Evolutionary conservation across 2,113 vertebrate species (phyloP).

Genomic region (Paradisaea rubra): DNA sequence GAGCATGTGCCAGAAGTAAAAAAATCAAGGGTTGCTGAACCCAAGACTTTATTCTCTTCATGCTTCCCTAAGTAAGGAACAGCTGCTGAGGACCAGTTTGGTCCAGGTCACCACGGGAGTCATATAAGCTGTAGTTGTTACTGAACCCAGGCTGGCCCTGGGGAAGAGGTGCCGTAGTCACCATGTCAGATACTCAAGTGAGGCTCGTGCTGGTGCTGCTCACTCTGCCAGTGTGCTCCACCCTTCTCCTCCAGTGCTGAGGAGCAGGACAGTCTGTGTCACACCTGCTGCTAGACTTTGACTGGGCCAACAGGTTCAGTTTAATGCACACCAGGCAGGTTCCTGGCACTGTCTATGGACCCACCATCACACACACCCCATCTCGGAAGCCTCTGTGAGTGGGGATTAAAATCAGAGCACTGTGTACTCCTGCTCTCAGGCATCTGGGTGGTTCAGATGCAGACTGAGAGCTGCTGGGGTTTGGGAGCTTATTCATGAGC

Average conservation of each 20-base stretch:
- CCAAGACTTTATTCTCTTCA: background rate
- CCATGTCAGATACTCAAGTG: fast-evolving
- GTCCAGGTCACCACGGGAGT: background rate
- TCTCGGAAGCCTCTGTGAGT: background rate
- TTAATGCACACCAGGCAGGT: background rate
- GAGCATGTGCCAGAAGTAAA: background rate
- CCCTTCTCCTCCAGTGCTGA: background rate
- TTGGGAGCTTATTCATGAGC: background rate
- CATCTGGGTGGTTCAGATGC: background rate
- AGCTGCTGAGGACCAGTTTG: background rate
- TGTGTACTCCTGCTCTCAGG: background rate
- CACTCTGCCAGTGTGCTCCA: background rate
- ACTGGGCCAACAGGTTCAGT: background rate
- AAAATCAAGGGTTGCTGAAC: background rate
- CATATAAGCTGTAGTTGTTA: fast-evolving
- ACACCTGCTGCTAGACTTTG: background rate
- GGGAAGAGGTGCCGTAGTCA: background rate
- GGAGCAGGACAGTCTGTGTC: background rate
- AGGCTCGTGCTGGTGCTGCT: background rate
- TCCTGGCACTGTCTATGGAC: background rate
- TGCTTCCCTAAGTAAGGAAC: background rate
- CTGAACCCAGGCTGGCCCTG: background rate
- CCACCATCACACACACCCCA: background rate
- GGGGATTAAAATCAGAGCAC: background rate
- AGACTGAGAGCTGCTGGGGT: background rate